Percentiles rank a stretch among this genome's conserved stretches.
Conservation (phyloP, 1,140 invertebrate genomes). For the Neelides sp. region DNA sequence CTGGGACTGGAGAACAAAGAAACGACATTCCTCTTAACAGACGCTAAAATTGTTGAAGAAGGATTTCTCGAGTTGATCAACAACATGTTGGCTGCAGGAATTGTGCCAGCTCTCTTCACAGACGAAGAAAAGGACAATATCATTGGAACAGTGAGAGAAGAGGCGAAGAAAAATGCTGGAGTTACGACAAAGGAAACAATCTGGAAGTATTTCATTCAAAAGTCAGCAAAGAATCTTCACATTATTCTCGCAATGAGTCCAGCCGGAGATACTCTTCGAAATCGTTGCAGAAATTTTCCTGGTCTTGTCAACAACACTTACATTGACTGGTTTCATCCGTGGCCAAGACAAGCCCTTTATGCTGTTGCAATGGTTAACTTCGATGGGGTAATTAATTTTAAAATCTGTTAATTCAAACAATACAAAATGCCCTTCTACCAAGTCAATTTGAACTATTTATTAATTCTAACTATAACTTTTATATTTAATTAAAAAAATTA, state of each 20-base stretch:
- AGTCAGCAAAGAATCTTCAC: slow-evolving; percentile 66
- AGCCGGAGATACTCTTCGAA: slow-evolving; percentile 61
- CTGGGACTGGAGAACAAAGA: slow-evolving; percentile 63
- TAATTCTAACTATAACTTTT: slow-evolving; percentile 1
- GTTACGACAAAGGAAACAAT: slow-evolving; percentile 58
- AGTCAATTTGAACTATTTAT: slow-evolving; percentile 6
- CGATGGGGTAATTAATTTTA: slow-evolving; percentile 42
- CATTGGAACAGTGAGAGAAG: slow-evolving; percentile 48
- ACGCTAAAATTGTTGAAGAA: slow-evolving; percentile 54
- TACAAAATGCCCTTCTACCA: too few relatives aligned
- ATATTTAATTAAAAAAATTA: neutral
- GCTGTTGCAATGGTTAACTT: slow-evolving; percentile 71
- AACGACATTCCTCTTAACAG: slow-evolving; percentile 69
- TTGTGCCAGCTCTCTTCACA: slow-evolving; percentile 65
- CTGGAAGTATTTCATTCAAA: slow-evolving; percentile 70
- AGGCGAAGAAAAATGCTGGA: slow-evolving; percentile 52
- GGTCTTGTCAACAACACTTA: slow-evolving; percentile 83
- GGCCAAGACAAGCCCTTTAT: slow-evolving; percentile 74
- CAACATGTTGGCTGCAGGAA: slow-evolving; percentile 74
- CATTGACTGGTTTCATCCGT: slow-evolving; percentile 85
- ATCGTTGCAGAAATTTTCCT: slow-evolving; percentile 74
- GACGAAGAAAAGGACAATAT: slow-evolving; percentile 78
- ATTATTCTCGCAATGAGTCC: slow-evolving; percentile 82
- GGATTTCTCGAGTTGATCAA: slow-evolving; percentile 77
- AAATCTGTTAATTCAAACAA: slow-evolving; percentile 14